Evolutionary conservation across 2,888 invertebrate species (phyloP).

Genomic region (Catocala nupta): DNA sequence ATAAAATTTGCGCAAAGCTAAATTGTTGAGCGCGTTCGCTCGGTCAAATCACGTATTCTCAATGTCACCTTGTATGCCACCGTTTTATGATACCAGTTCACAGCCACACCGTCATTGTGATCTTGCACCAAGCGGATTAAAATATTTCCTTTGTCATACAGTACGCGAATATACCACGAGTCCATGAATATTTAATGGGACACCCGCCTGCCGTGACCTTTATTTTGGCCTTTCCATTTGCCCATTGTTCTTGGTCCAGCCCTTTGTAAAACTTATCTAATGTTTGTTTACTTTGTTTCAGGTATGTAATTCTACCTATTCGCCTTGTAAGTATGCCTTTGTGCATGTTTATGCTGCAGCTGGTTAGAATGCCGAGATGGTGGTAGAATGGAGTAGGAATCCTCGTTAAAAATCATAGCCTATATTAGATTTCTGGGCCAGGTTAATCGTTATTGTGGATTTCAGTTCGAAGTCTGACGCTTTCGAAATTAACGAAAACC

Average conservation of each 20-base stretch:
- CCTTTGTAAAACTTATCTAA: slow-evolving; percentile 64
- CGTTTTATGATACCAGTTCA: slow-evolving; percentile 54
- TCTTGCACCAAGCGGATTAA: slow-evolving; percentile 61
- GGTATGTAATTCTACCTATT: slow-evolving; percentile 45
- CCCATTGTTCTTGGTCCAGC: slow-evolving; percentile 71
- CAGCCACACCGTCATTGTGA: slow-evolving; percentile 49
- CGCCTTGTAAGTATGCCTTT: background rate
- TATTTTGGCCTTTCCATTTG: slow-evolving; percentile 74
- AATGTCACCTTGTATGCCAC: slow-evolving; percentile 62
- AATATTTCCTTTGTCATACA: slow-evolving; percentile 71
- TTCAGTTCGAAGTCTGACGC: too few species aligned
- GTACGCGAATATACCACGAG: slow-evolving; percentile 67
- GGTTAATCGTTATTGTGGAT: too few species aligned
- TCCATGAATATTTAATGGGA: slow-evolving; percentile 80
- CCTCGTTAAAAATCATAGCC: too few species aligned
- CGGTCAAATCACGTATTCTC: slow-evolving; percentile 62
- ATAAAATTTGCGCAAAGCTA: too few species aligned
- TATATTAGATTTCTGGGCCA: too few species aligned
- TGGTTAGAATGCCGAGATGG: too few species aligned
- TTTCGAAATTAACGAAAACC: too few species aligned
- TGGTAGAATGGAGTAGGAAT: too few species aligned
- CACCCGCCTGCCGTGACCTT: slow-evolving; percentile 76
- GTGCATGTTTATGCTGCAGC: background rate
- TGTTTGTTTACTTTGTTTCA: slow-evolving; percentile 67
- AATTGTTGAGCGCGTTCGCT: background rate